phyloP scores from a whole-genome alignment of 1,140 invertebrate genomes.

The Chionoecetes opilio region DNA sequence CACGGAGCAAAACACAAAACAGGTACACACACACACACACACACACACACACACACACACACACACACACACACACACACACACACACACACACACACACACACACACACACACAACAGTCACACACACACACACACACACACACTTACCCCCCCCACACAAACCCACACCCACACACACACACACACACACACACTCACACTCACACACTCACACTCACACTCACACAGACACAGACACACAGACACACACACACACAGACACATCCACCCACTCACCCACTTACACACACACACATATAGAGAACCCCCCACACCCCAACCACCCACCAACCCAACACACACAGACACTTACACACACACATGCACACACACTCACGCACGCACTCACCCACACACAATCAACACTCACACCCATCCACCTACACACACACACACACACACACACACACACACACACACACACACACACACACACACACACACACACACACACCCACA shows the following conservation, averaged over 20 bases:
- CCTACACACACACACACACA: neutral
- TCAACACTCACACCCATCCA: slow-evolving; percentile 73
- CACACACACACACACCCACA: neutral
- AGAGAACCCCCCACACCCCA: neutral
- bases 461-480: neutral
- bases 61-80: neutral
- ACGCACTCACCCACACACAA: too few relatives aligned
- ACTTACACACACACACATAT: neutral
- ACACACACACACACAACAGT: neutral
- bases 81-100: neutral
- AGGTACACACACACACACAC: neutral
- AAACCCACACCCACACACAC: too few relatives aligned
- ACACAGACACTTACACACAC: neutral
- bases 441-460: neutral
- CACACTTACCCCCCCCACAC: too few relatives aligned
- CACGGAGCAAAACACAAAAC: neutral
- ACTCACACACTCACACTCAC: too few relatives aligned
- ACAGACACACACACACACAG: neutral
- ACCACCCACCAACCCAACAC: too few relatives aligned
- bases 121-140: neutral
- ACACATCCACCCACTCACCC: neutral
- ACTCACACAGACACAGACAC: neutral
- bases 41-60: slow-evolving; percentile 27
- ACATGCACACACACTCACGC: too few relatives aligned
- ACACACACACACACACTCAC: too few relatives aligned